Percentiles rank a stretch among this genome's conserved stretches.
phyloP scores from a whole-genome alignment of 2,113 vertebrate genomes.

The Tympanuchus pallidicinctus region DNA sequence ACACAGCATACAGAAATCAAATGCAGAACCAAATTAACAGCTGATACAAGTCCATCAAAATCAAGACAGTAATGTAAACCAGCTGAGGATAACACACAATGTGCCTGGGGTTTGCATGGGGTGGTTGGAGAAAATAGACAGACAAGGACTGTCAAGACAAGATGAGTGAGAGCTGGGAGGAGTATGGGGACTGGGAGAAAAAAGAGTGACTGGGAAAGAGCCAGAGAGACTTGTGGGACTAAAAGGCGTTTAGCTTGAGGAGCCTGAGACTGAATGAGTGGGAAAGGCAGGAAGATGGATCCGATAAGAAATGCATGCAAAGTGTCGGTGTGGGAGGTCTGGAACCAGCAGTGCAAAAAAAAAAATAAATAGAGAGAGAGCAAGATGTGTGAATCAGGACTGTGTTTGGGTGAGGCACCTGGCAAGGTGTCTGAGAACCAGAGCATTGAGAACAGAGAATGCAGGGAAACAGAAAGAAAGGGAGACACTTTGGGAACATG shows the following conservation, averaged over 20 bases:
- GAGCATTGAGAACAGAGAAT: neutral
- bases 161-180: neutral
- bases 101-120: neutral
- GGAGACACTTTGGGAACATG: neutral
- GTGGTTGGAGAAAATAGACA: constrained; percentile 4
- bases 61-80: constrained; percentile 26
- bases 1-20: neutral
- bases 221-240: constrained; percentile 1
- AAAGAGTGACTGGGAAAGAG: constrained; percentile 13
- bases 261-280: constrained; percentile 1
- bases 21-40: constrained; percentile 33
- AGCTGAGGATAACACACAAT: neutral
- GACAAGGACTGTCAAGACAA: neutral
- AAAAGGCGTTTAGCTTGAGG: constrained; percentile 15
- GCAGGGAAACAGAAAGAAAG: neutral
- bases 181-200: neutral
- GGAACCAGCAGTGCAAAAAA: neutral
- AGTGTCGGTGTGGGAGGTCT: constrained; percentile 43
- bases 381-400: neutral
- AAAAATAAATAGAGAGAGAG: neutral
- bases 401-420: constrained; percentile 27
- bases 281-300: constrained; percentile 53
- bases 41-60: neutral
- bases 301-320: constrained; percentile 16
- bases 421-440: constrained; percentile 5